Conservation (phyloP, 2,888 invertebrate species). For the Smittia aterrima region DNA sequence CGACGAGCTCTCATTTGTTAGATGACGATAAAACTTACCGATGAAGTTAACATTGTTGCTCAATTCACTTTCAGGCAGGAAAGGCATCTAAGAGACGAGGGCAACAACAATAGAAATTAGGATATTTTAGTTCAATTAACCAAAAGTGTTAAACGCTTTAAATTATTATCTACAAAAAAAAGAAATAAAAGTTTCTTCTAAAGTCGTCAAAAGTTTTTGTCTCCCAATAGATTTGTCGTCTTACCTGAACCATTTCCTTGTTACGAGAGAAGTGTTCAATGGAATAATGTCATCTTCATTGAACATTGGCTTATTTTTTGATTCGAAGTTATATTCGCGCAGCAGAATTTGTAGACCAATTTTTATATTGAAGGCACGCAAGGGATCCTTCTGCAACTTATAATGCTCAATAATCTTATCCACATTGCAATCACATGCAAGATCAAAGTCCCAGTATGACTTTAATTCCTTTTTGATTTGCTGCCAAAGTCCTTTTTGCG, state of each 20-base stretch:
- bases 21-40: conserved; percentile 59
- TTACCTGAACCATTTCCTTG: too few species aligned
- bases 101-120: conserved; percentile 47
- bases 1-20: conserved; percentile 45
- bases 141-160: conserved; percentile 47
- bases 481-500: conserved; percentile 83
- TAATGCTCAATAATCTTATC: too few species aligned
- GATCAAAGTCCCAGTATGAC: conserved; percentile 86
- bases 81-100: conserved; percentile 56
- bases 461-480: conserved; percentile 69
- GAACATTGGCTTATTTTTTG: conserved; percentile 83
- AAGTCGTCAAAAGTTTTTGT: too few species aligned
- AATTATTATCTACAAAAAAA: conserved; percentile 47
- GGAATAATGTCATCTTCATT: conserved; percentile 92
- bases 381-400: conserved; percentile 84
- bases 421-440: conserved; percentile 71
- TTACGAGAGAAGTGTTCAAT: too few species aligned
- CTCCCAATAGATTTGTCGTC: too few species aligned
- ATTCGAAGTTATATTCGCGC: conserved; percentile 90
- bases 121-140: conserved; percentile 47
- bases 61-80: conserved; percentile 66
- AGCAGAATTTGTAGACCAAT: conserved; percentile 89
- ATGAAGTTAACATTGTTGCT: conserved; percentile 59
- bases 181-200: too few species aligned
- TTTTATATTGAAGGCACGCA: conserved; percentile 79